phyloP scores from a whole-genome alignment of 23 tunicate species.

The Styela clava region DNA sequence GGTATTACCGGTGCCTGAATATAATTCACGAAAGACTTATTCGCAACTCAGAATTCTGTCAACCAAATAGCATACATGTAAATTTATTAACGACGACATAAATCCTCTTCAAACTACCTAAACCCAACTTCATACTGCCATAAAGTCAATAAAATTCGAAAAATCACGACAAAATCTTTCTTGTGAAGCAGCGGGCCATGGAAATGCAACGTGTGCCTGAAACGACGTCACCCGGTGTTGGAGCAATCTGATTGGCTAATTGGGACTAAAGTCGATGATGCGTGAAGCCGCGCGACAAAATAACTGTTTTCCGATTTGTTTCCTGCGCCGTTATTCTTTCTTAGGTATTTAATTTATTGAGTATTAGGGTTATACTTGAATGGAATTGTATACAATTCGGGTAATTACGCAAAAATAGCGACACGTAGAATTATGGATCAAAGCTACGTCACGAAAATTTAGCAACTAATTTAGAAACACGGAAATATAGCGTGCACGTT shows the following conservation, averaged over 20 bases:
- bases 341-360: neutral
- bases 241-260: constrained; percentile 11
- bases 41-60: too few species aligned
- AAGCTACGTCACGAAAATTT: neutral
- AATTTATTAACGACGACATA: too few species aligned
- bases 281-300: neutral
- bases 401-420: neutral
- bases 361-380: neutral
- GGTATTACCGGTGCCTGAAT: too few species aligned
- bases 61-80: too few species aligned
- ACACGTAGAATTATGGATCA: too few species aligned
- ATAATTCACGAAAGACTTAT: too few species aligned
- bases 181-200: neutral
- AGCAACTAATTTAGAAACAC: too few species aligned
- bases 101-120: too few species aligned
- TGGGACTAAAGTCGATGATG: neutral
- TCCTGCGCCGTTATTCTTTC: neutral
- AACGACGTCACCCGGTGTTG: constrained; percentile 2
- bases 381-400: neutral
- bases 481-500: too few species aligned
- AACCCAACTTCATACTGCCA: too few species aligned
- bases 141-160: too few species aligned
- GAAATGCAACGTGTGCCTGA: constrained; percentile 12
- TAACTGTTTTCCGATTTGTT: neutral
- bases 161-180: neutral